Evolutionary conservation across 2,113 vertebrate species (phyloP).

Genomic region (Merops nubicus): DNA sequence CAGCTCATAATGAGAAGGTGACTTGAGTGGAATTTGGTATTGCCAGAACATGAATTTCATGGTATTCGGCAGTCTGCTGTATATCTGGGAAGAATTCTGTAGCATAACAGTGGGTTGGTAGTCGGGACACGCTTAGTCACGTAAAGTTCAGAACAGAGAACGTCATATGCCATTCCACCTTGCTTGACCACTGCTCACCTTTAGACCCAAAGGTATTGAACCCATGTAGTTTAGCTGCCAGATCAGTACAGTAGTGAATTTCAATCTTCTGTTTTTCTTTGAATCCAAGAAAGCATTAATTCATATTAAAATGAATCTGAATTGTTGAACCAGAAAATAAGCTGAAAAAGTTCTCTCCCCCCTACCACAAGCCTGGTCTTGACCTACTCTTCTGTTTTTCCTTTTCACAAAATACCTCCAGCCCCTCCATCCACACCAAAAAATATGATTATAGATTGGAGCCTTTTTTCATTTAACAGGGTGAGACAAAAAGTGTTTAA

Average conservation of each 20-base stretch:
- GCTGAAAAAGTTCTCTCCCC: not conserved
- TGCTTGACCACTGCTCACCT: not conserved
- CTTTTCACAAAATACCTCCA: not conserved
- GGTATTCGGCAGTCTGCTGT: not conserved
- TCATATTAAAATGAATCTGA: not conserved
- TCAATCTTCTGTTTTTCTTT: not conserved
- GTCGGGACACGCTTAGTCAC: accelerated
- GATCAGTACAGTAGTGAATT: not conserved
- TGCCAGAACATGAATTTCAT: slow-evolving; percentile 19
- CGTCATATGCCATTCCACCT: not conserved
- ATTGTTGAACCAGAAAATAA: not conserved
- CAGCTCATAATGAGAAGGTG: slow-evolving; percentile 27
- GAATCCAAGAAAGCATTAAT: not conserved
- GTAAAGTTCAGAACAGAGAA: not conserved
- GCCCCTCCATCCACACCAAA: not conserved
- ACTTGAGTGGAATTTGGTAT: slow-evolving; percentile 16
- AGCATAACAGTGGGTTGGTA: not conserved
- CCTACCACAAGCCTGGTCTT: not conserved
- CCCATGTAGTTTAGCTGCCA: not conserved
- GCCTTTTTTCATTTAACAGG: not conserved
- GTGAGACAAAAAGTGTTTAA: not conserved
- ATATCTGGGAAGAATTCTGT: not conserved
- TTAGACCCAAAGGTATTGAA: not conserved
- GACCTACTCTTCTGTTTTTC: not conserved
- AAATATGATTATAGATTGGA: not conserved